Base-by-base conservation (phyloP, 2,113 vertebrate genomes). In the Nothobranchius kuhntae region DNA sequence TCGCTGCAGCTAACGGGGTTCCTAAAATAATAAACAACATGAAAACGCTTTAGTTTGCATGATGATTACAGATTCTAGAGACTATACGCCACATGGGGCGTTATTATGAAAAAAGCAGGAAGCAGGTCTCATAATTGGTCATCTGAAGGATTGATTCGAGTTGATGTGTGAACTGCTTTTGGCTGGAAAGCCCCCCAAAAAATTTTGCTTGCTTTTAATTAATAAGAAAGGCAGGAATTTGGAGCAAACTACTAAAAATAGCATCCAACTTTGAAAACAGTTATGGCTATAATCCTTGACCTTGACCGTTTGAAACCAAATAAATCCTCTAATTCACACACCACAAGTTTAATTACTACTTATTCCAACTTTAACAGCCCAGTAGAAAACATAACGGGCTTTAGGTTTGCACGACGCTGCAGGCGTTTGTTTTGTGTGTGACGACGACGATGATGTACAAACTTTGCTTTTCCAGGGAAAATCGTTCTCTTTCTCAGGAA, bases 211-310 rank as follows among this genome's bases (percentile, higher is more conserved):
- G 7, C 48, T 68, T 60, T 40, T 77, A 81, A 85, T 83, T 80
- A 77, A 68, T 54, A 51, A 67, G 56, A 74, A 69, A 76, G 60
- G 76, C 36, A 50, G 64, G 63, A 67, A 38, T 81, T 78, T 50
- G 65, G 54, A 48, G 68, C 15, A 21, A 45, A 17, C 10, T 12
- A 62, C 80, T 68, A 72, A 77, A 77, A 74, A 83, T 67, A 81
- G 65, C 59, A 42, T 15, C 0, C 7, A 46, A 11, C 36, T 77
- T 48, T 51, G 46, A 66, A n/a, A 59, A 36, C 21, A 76, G 52
- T 46, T 75, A 21, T 53, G 60, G 59, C 47, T 68, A 35, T 24
- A n/a, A 50, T 42, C 40, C 6, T 21, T 17, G 17, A 65, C 9
- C n/a, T 3, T 11, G 2, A 35, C 53, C 24, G 51, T 61, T 53